These are phyloP conservation scores for Leptobrachium leishanense DNA, from an alignment of 2,113 vertebrate genomes.

Conservation along the genomic window DNA sequence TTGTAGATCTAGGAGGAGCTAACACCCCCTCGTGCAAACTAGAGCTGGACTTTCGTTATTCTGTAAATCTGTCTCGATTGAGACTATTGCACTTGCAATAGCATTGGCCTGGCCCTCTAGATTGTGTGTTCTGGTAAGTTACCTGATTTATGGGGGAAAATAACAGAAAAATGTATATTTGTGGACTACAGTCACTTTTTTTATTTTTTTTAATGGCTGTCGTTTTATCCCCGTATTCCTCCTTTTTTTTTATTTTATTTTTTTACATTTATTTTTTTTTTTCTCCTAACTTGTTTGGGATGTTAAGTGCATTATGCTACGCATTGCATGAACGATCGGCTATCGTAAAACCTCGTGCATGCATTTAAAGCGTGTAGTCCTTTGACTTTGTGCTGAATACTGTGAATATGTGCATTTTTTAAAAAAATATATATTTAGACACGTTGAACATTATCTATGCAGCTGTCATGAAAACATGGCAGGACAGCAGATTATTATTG, in stretches of 20 bases:
- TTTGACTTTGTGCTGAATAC: no score
- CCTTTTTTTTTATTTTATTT: neutral
- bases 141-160: neutral
- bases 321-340: neutral
- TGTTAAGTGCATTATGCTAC: neutral
- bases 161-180: no score
- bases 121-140: neutral
- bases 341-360: no score
- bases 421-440: no score
- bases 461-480: no score
- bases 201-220: no score
- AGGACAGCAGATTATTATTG: no score
- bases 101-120: neutral
- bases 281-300: neutral
- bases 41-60: neutral
- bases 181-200: conserved; percentile 40
- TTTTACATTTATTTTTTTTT: neutral
- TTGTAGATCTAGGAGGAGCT: neutral
- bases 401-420: no score
- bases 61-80: neutral
- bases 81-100: neutral
- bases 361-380: no score
- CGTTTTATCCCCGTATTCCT: neutral
- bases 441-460: no score
- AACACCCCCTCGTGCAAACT: neutral